Conservation (phyloP, 1,140 invertebrate genomes). For the Hyposmocoma kahamanoa region DNA sequence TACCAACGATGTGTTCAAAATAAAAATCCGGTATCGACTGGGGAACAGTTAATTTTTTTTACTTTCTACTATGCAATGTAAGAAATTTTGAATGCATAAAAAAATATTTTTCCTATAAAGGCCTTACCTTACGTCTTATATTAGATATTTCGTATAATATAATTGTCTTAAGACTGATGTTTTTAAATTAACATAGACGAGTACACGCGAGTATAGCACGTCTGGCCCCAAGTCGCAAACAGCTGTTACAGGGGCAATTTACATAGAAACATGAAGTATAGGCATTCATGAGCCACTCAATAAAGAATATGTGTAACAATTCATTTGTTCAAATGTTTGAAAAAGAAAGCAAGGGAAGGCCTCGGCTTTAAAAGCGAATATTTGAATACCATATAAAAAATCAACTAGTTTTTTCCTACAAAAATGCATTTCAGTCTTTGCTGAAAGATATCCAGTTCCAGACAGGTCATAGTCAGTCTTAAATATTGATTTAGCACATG, state of each 20-base stretch:
- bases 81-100: conserved; percentile 71
- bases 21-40: no score
- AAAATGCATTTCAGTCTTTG: conserved; percentile 49
- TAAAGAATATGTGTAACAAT: conserved; percentile 38
- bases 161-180: conserved; percentile 65
- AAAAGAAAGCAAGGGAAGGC: conserved; percentile 57
- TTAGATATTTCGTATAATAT: conserved; percentile 62
- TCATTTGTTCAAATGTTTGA: conserved; percentile 49
- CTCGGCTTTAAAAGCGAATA: no score
- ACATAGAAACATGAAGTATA: conserved; percentile 22
- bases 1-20: background rate
- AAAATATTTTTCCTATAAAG: conserved; percentile 71
- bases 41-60: no score
- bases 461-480: conserved; percentile 36
- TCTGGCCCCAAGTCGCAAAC: conserved; percentile 36
- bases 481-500: conserved; percentile 26
- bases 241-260: conserved; percentile 23
- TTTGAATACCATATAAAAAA: conserved; percentile 25
- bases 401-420: conserved; percentile 37
- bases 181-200: conserved; percentile 33
- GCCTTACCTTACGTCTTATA: conserved; percentile 72
- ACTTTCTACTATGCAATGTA: conserved; percentile 50
- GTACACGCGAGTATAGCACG: no score
- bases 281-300: conserved; percentile 31
- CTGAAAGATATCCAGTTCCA: conserved; percentile 24